A percentile compares a stretch with the other conserved stretches of the same genome.
These are phyloP conservation scores for Spheniscus humboldti DNA, from an alignment of 2,797 vertebrate genomes.

Conservation along the genomic window DNA sequence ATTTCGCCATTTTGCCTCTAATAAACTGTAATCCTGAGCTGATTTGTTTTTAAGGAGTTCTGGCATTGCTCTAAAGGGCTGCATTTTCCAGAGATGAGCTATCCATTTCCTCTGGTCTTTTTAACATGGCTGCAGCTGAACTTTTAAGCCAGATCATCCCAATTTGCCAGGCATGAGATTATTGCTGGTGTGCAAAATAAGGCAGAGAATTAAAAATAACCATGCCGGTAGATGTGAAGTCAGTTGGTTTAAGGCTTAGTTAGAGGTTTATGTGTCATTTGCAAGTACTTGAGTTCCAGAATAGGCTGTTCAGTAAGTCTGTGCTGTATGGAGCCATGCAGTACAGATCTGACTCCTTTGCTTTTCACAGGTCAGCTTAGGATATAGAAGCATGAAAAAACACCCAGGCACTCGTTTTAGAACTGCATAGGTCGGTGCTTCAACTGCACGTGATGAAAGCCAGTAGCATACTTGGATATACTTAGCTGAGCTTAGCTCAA, in stretches of 20 bases:
- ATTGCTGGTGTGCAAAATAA: constrained; percentile 18
- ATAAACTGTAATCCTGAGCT: constrained; percentile 41
- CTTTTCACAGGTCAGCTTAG: not conserved
- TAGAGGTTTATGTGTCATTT: constrained; percentile 4
- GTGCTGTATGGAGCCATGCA: not conserved
- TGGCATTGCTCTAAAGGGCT: constrained; percentile 38
- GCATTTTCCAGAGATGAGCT: constrained; percentile 70
- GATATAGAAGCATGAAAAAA: not conserved
- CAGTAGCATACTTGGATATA: not conserved
- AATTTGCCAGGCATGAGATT: constrained; percentile 69
- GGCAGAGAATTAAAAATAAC: constrained; percentile 27
- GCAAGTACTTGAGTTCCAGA: not conserved
- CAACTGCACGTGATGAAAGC: not conserved
- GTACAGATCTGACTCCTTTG: not conserved
- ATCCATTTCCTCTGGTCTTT: constrained; percentile 72
- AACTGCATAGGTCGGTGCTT: not conserved
- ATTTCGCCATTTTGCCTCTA: constrained; percentile 42
- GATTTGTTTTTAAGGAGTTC: constrained; percentile 47
- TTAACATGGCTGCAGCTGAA: constrained; percentile 69
- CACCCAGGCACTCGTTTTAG: not conserved
- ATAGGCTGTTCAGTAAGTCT: not conserved
- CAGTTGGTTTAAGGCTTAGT: not conserved
- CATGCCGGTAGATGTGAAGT: not conserved
- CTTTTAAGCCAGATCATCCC: constrained; percentile 80
- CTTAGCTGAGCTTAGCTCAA: not conserved